phyloP scores from a whole-genome alignment of 2,113 vertebrate genomes.

The Edolisoma coerulescens region DNA sequence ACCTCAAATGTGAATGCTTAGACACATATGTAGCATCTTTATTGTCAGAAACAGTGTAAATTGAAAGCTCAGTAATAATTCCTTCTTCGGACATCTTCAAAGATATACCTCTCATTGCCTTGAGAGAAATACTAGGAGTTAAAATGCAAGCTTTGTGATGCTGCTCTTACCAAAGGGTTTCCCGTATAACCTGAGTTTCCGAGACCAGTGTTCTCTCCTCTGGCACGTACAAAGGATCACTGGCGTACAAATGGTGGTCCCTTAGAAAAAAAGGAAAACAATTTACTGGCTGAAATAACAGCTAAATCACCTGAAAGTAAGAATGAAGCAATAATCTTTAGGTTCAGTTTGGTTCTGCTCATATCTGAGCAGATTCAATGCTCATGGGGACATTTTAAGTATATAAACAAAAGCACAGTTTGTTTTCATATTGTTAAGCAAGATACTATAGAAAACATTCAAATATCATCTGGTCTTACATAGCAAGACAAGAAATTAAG shows the following conservation, averaged over 20 bases:
- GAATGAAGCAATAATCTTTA: not conserved
- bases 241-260: conserved; percentile 94
- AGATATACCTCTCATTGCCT: not conserved
- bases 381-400: not conserved
- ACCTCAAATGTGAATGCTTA: not conserved
- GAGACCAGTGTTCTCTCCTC: conserved; percentile 90
- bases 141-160: not conserved
- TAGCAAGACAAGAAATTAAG: not conserved
- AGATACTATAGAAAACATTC: not conserved
- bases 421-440: not conserved
- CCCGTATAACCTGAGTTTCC: conserved; percentile 93
- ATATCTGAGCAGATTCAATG: not conserved
- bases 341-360: not conserved
- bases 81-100: not conserved
- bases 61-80: not conserved
- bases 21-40: not conserved
- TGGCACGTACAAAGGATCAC: conserved; percentile 87
- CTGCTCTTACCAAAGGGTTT: conserved; percentile 90
- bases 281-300: not conserved
- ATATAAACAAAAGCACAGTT: not conserved
- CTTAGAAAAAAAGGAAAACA: conserved; percentile 62
- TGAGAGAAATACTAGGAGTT: not conserved
- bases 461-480: not conserved
- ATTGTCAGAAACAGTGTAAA: not conserved
- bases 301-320: not conserved